Conservation (phyloP, 2,113 vertebrate species). For the Peromyscus polionotus region DNA sequence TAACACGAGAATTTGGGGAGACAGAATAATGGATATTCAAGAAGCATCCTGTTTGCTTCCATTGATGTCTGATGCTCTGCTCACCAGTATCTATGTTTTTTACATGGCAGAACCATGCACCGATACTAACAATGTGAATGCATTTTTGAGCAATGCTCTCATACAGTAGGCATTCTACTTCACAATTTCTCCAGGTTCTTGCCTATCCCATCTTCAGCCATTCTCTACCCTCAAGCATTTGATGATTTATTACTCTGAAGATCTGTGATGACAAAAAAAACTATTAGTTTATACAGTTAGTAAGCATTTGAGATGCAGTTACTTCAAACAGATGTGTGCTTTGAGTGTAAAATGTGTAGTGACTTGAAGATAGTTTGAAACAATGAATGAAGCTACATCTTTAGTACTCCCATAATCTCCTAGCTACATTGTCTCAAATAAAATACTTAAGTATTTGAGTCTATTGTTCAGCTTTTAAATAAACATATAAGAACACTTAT, state of each 20-base stretch:
- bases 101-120: not conserved
- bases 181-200: not conserved
- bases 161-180: not conserved
- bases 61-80: not conserved
- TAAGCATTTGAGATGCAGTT: not conserved
- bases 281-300: not conserved
- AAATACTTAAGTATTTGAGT: not conserved
- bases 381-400: not conserved
- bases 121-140: rapidly evolving
- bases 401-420: not conserved
- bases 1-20: not conserved
- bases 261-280: rapidly evolving
- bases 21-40: not conserved
- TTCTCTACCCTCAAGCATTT: not conserved
- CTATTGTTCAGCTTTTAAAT: not conserved
- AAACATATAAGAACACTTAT: not conserved
- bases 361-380: not conserved
- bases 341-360: not conserved
- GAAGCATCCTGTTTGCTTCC: not conserved
- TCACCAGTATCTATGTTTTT: not conserved
- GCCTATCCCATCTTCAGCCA: rapidly evolving
- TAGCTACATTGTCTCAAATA: not conserved
- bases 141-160: not conserved
- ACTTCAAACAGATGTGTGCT: not conserved
- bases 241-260: rapidly evolving